Base-by-base conservation (phyloP, 53 echinoderm and acorn worm genomes). In the Arbacia lixula region DNA sequence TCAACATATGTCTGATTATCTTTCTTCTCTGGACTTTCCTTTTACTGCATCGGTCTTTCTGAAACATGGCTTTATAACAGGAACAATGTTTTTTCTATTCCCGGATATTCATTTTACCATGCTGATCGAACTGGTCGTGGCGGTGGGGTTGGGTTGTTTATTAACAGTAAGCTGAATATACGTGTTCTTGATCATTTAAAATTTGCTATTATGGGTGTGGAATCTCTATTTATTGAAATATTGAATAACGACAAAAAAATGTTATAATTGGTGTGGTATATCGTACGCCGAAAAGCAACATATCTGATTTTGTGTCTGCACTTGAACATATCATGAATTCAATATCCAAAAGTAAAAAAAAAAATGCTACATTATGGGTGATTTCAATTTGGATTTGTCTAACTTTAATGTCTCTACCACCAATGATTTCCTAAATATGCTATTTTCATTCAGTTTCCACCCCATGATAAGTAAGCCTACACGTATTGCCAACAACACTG, bases 391-490 rank as follows among this genome's bases (percentile, higher is more conserved):
- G 4, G 24, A 88, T 25, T 21, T 88, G 14, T 0, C 54, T 19
- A 33, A 84, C 5, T 63, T 24, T 75, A 20, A n/a, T n/a, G 63
- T 83, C 36, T 38, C 49, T 28, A 65, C 62, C 10, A 37, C 63
- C 8, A 62, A 71, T 9, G 53, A 66, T 55, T 88, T 84, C 71
- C 37, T 73, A 4, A 64, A 88, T 21, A 74, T 68, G 34, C 73
- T 73, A n/a, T 83, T 38, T 66, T 62, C 83, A 0, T 63, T 71
- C 31, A 49, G 84, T 42, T 84, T 88, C 38, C 50, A 38, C 32
- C 66, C 75, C 30, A 12, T 75, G 50, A 63, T 88, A 21, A 61
- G 65, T 64, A 88, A 74, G 64, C 84, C 88, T 26, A 88, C 88
- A 26, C 66, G 88, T 36, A 55, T 88, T 8, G 12, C 42, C 36